phyloP scores from a whole-genome alignment of 2,797 vertebrate genomes.

The Malacoraja senta region DNA sequence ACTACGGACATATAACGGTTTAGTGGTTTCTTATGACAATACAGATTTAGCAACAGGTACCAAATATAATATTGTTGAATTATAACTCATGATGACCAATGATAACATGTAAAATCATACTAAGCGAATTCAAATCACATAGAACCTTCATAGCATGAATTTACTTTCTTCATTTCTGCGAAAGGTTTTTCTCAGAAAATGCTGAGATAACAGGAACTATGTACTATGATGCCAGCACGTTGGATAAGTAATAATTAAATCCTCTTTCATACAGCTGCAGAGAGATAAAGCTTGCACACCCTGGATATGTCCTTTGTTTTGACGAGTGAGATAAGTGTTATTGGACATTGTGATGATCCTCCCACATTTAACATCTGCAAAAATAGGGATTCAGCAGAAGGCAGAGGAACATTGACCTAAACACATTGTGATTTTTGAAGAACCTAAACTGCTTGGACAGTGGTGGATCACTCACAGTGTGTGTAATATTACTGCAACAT shows the following conservation, averaged over 20 bases:
- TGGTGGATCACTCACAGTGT: neutral
- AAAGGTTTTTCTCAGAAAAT: neutral
- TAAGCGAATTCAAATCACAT: neutral
- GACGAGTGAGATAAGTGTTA: neutral
- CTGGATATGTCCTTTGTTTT: neutral
- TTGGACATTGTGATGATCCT: neutral
- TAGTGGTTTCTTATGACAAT: neutral
- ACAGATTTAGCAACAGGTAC: neutral
- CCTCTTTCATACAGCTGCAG: constrained; percentile 7
- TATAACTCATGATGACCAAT: neutral
- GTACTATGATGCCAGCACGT: neutral
- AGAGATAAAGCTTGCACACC: constrained; percentile 12
- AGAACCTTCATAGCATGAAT: neutral
- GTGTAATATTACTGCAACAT: neutral
- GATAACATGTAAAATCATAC: neutral
- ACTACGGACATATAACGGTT: neutral
- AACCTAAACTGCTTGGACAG: neutral
- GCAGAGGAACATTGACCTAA: neutral
- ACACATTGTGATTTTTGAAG: neutral
- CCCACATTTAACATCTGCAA: constrained; percentile 11
- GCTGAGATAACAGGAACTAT: neutral
- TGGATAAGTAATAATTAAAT: constrained; percentile 17
- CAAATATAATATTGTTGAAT: neutral
- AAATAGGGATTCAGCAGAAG: constrained; percentile 5
- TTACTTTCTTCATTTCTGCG: neutral